Base-by-base conservation (phyloP, 2,888 invertebrate species). In the Phortica okadai region DNA sequence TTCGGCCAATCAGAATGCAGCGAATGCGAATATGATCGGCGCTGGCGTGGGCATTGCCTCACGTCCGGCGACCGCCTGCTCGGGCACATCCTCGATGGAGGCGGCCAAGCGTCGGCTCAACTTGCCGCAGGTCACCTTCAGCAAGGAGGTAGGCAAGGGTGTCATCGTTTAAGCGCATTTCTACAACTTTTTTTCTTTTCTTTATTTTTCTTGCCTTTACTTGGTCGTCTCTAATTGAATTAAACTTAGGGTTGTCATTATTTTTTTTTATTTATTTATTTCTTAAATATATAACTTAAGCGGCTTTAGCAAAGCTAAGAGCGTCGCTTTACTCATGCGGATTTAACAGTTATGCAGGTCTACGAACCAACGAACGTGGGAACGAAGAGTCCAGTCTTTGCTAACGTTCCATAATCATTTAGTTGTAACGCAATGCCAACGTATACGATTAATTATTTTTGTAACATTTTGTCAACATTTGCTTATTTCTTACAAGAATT, bases 111-210 rank as follows among this genome's bases (percentile, higher is more conserved):
- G 94, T 91, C 94, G 95, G 87, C 92, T 95, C 33, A 94, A 95
- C 85, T 92, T 96, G 86, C 95, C 96, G 25, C 96, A 96, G 93
- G 96, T 97, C 90, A 96, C 97, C 74, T 97, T 97, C 92, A 96
- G 95, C 90, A 95, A 96, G 91, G 97, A 97, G 97, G 97, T 97
- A 94, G 96, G 97, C 95, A 95, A 94, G 87, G 96, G 96, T 80
- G 95, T 97, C 87, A 94, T 97, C 88, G 96, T 97, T 85, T 96
- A 92, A 93, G 72, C 11, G 10, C 10, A 21, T 2, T 33, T 41
- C 5, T 41, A 33, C 7, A 4, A 4, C 5, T 41, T 66, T 41
- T 66, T 41, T 41, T 5, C 41, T 7, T 25, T 21, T 45, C 16
- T 54, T 14, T 8, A 21, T 21, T 21, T 21, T 21, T 21, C 21